A percentile compares a stretch with the other conserved stretches of the same genome.
phyloP scores from a whole-genome alignment of 2,797 vertebrate genomes.

The Manis javanica region DNA sequence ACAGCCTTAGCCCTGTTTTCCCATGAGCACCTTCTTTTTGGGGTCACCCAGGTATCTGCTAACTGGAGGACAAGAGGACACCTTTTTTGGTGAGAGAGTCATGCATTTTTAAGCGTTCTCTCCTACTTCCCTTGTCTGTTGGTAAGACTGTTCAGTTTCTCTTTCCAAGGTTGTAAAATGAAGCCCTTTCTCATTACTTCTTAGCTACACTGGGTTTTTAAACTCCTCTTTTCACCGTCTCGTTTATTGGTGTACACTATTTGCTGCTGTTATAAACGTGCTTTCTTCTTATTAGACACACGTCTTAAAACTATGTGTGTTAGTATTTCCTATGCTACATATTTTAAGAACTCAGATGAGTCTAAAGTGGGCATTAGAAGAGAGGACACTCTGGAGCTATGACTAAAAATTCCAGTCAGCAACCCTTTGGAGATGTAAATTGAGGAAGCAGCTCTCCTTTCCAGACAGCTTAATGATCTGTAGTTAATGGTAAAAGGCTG shows the following conservation, averaged over 20 bases:
- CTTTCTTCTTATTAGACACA: constrained; percentile 28
- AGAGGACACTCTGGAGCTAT: neutral
- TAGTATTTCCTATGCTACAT: neutral
- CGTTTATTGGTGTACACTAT: neutral
- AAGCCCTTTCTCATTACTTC: constrained; percentile 8
- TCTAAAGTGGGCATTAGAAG: neutral
- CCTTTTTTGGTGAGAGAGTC: neutral
- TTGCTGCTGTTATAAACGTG: constrained; percentile 21
- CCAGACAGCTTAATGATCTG: constrained; percentile 74
- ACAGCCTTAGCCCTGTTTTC: neutral
- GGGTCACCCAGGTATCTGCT: neutral
- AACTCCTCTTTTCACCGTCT: neutral
- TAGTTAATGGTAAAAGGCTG: constrained; percentile 79
- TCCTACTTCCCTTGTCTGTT: constrained; percentile 16
- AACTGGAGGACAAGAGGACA: neutral
- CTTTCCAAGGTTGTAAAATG: constrained; percentile 34
- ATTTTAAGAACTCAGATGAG: constrained; percentile 19
- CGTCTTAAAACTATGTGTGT: neutral
- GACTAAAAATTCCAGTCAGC: constrained; percentile 72
- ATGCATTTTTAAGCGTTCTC: neutral
- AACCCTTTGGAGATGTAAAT: constrained; percentile 69
- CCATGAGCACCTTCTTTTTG: neutral
- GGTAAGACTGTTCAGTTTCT: neutral
- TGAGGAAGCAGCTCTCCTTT: constrained; percentile 60
- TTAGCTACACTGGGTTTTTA: neutral